Evolutionary conservation across 2,888 invertebrate genomes (phyloP), one percentile per base, ranked within the genome.

Genomic region (Coenonympha arcania): DNA sequence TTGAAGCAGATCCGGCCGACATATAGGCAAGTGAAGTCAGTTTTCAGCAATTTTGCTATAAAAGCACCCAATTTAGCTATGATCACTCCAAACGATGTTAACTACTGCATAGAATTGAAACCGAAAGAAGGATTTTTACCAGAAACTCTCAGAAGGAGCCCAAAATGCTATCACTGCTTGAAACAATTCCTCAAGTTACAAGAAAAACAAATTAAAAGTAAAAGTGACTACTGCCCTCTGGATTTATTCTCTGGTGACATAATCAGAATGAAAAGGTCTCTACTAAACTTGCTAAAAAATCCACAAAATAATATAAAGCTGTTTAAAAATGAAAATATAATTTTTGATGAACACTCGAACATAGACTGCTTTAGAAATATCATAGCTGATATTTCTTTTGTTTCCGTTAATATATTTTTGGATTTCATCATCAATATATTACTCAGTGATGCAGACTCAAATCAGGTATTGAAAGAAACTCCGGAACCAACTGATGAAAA

Each of bases 161-260:
- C 73, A 2, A 87, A 83, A 62, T 90, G 90, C 63, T 87, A 88
- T 62, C 89, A 82, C 62, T 88, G 90, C 61, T 64, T 89, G 33
- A 89, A 89, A 66, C 90, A 90, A 61, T 79, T 79, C 71, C 59
- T 78, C 31, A 87, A 90, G 86, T 62, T 89, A 49, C 76, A 85
- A 65, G 72, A 84, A 22, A 79, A 82, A n/a, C 75, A 87, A 52
- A 89, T 90, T 53, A 61, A 71, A 22, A 62, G 65, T 3, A 73
- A 80, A 33, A 91, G 91, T 65, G 68, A 74, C n/a, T 93, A 92
- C 65, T 93, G 93, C 62, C 93, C 93, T 0, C 69, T 92, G 48
- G 90, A 92, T 67, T 76, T 93, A 24, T 93, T 90, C 77, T 92
- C 92, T 54, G 92, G 91, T 33, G 73, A 88, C 52, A 77, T 66